Percentiles rank a stretch among this genome's conserved stretches.
These are phyloP conservation scores for Oikopleura dioica DNA, from an alignment of 23 tunicate genomes.

Conservation along the genomic window DNA sequence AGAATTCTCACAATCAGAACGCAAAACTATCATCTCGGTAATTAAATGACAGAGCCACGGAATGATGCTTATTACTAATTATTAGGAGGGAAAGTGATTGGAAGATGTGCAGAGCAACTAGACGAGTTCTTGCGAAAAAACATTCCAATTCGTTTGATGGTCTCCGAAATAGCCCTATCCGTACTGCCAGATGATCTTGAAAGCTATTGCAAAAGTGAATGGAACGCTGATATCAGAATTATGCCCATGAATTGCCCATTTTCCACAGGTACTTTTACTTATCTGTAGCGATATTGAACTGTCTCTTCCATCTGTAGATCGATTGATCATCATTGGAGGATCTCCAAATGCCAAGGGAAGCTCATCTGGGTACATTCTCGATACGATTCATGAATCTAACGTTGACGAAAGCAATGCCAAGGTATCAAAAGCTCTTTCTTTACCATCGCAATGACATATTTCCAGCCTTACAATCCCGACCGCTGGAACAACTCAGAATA, in stretches of 20 bases:
- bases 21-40: neutral
- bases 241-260: neutral
- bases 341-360: neutral
- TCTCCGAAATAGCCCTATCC: neutral
- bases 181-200: neutral
- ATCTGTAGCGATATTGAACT: too few relatives aligned
- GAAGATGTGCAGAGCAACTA: neutral
- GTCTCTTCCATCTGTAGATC: too few relatives aligned
- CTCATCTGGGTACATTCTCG: neutral
- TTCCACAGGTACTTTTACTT: neutral
- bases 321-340: neutral
- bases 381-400: neutral
- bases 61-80: too few relatives aligned
- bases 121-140: neutral
- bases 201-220: neutral
- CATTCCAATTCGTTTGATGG: neutral
- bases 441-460: neutral
- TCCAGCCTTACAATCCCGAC: neutral
- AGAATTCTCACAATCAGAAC: neutral
- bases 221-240: neutral
- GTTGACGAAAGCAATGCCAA: neutral
- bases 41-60: neutral
- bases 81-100: too few relatives aligned
- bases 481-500: neutral
- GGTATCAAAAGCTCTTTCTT: neutral